Conservation (phyloP, 2,888 invertebrate species). For the Ganaspis brasiliensis region DNA sequence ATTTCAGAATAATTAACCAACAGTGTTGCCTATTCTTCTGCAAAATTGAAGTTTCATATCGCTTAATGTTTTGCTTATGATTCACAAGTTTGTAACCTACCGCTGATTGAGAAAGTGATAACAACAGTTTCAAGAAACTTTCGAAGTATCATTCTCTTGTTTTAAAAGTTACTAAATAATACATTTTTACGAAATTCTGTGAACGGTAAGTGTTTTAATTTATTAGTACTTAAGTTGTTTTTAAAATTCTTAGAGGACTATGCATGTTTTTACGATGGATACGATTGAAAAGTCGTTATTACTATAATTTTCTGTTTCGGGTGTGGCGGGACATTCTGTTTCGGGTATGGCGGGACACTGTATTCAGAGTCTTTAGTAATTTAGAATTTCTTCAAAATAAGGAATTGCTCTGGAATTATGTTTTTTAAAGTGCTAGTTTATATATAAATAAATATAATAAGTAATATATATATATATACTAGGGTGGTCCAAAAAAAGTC, state of each 20-base stretch:
- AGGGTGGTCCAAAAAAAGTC: too few relatives aligned
- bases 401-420: too few relatives aligned
- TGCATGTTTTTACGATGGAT: not conserved
- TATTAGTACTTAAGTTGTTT: not conserved
- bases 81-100: not conserved
- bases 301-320: too few relatives aligned
- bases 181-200: not conserved
- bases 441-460: too few relatives aligned
- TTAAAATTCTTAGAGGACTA: not conserved
- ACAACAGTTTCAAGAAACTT: not conserved
- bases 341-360: too few relatives aligned
- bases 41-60: not conserved
- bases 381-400: too few relatives aligned
- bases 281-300: not conserved
- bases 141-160: not conserved
- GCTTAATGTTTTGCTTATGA: not conserved
- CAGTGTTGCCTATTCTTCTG: not conserved
- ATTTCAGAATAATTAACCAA: not conserved
- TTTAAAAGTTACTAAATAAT: not conserved
- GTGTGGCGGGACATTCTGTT: too few relatives aligned
- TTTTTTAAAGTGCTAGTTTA: too few relatives aligned
- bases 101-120: not conserved
- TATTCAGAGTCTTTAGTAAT: too few relatives aligned
- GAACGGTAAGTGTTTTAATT: conserved; percentile 10
- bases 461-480: too few relatives aligned